Conservation (phyloP, 2,888 invertebrate species). For the Branchipolynoe longqiensis region DNA sequence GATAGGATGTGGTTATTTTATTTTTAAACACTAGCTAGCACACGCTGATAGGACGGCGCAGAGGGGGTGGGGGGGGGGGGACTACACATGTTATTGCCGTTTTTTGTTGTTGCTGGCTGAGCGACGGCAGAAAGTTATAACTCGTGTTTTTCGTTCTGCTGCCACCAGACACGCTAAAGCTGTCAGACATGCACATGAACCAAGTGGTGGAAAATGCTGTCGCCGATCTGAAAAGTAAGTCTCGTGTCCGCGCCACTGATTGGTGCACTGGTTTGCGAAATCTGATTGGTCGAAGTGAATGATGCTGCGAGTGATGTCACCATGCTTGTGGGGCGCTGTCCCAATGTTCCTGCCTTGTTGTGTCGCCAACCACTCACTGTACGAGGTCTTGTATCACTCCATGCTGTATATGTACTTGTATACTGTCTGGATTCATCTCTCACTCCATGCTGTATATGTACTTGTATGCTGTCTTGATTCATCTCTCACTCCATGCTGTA, state of each 20-base stretch:
- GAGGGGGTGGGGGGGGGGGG: background rate
- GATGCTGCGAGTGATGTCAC: slow-evolving; percentile 30
- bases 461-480: too few relatives aligned
- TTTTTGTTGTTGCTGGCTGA: slow-evolving; percentile 18
- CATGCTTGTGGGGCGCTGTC: slow-evolving; percentile 1
- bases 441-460: too few relatives aligned
- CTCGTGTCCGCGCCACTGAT: background rate
- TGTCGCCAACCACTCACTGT: too few relatives aligned
- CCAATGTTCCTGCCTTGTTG: background rate
- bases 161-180: slow-evolving; percentile 79
- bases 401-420: too few relatives aligned
- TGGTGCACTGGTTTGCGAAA: slow-evolving; percentile 10
- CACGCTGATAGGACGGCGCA: too few relatives aligned
- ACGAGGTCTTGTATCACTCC: too few relatives aligned
- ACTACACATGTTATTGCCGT: background rate
- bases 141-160: slow-evolving; percentile 66
- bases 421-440: too few relatives aligned
- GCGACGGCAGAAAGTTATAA: slow-evolving; percentile 55
- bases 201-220: slow-evolving; percentile 81
- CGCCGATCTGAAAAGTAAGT: slow-evolving; percentile 80
- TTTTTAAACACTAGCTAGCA: too few relatives aligned
- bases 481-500: too few relatives aligned
- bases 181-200: slow-evolving; percentile 80
- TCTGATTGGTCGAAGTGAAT: slow-evolving; percentile 7
- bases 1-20: too few relatives aligned